Conservation (phyloP, 2,888 invertebrate genomes). For the Patella pellucida region DNA sequence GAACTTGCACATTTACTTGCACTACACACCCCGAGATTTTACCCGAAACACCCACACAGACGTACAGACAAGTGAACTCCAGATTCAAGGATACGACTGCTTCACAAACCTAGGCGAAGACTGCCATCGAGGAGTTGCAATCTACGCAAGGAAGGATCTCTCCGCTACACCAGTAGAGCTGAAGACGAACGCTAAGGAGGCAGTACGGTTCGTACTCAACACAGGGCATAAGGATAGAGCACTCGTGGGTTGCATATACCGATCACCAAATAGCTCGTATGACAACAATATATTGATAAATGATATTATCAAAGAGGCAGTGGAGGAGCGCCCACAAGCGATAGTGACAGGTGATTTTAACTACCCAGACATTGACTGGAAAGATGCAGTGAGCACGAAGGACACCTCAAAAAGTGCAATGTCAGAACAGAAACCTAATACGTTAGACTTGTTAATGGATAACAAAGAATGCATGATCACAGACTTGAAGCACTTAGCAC, state of each 20-base stretch:
- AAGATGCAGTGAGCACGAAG: conserved; percentile 18
- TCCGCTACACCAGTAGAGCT: no score
- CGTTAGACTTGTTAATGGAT: conserved; percentile 20
- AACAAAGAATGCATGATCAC: conserved; percentile 23
- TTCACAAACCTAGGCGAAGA: no score
- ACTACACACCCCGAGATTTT: no score
- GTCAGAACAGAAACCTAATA: conserved; percentile 16
- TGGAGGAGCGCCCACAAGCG: not conserved
- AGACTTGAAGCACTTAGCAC: not conserved
- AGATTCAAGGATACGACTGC: no score
- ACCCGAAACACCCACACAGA: no score
- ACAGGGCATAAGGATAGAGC: not conserved
- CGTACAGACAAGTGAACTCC: no score
- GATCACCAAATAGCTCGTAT: conserved; percentile 13
- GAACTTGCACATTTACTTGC: no score
- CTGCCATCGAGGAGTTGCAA: no score
- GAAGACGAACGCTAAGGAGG: not conserved
- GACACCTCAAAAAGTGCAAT: conserved; percentile 19
- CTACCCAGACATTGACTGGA: conserved; percentile 4
- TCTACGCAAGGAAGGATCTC: no score
- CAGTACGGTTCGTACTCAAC: not conserved
- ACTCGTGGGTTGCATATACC: conserved; percentile 9
- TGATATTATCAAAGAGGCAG: not conserved
- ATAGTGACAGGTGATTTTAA: no score
- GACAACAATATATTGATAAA: not conserved